Evolutionary conservation across 2,113 vertebrate genomes (phyloP), one percentile per base, ranked within the genome.

Genomic region (Eclectus roratus): DNA sequence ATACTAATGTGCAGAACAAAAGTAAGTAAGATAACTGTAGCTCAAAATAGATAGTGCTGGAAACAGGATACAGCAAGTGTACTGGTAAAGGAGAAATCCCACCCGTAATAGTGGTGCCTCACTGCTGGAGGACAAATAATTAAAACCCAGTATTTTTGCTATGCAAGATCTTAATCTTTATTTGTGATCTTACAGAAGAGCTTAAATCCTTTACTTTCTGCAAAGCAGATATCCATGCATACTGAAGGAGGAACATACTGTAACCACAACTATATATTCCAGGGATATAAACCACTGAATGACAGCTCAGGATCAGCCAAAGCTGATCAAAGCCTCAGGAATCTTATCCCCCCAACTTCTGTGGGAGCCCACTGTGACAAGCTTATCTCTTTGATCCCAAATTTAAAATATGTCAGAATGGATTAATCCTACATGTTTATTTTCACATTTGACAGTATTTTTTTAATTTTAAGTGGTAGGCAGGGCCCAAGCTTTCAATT

Each of bases 291-390:
- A 92, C 47, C 29, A 53, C 65, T 61, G 92, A 94, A 81, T 81
- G 83, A 95, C 85, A 96, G 93, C 85, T 90, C 77, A 89, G 88
- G 74, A 91, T 95, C 85, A 94, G 73, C 77, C 88, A 94, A 91
- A 92, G 72, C 72, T 85, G 91, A 96, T 94, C 86, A 90, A 97
- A 96, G 88, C 80, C 80, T 90, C n/a, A 33, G 58, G n/a, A 93
- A 85, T 88, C 64, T 91, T 90, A 88, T 88, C 89, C 95, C 50
- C 79, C 53, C 37, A 71, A 50, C 70, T 96, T 88, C 89, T 93
- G 79, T 77, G 68, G 76, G 60, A 93, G 64, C 72, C 76, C 60
- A 82, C 72, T 80, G 94, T 85, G 85, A 96, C 81, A 93, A 96
- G 68, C 68, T 95, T 95, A 50, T 93, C 79, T 93, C 82, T 89